phyloP scores from a whole-genome alignment of 37 sponge, comb jelly and placozoan species.

The Geodia barretti region DNA sequence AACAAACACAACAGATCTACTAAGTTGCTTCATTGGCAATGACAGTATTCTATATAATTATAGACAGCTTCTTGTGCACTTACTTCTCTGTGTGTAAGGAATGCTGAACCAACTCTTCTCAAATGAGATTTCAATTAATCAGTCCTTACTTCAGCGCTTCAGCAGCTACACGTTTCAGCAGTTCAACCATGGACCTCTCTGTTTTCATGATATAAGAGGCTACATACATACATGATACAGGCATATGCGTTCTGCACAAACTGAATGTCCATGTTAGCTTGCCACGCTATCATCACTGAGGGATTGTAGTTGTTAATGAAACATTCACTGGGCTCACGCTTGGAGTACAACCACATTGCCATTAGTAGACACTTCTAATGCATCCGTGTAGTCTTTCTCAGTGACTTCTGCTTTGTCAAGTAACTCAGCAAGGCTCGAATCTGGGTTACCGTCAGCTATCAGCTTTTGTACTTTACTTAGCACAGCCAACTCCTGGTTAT shows the following conservation, averaged over 20 bases:
- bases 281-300: conserved; percentile 19
- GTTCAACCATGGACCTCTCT: conserved; percentile 14
- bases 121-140: not conserved
- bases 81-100: conserved; percentile 4
- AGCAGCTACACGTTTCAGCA: conserved; percentile 10
- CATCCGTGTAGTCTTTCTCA: not conserved
- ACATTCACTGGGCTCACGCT: conserved; percentile 7
- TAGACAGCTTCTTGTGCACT: conserved; percentile 23
- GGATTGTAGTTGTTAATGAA: conserved; percentile 23
- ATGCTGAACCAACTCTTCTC: not conserved
- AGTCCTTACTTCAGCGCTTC: not conserved
- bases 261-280: conserved; percentile 45
- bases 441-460: too few species aligned
- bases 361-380: conserved; percentile 1
- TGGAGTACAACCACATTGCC: not conserved
- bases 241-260: conserved; percentile 32
- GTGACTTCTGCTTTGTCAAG: not conserved
- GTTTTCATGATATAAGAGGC: conserved; percentile 26
- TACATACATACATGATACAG: conserved; percentile 32
- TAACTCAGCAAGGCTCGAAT: too few species aligned
- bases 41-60: conserved; percentile 14
- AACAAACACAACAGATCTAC: conserved; percentile 20
- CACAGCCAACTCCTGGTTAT: too few species aligned
- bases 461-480: too few species aligned
- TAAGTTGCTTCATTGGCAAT: conserved; percentile 16